Evolutionary conservation across 2,888 invertebrate species (phyloP).

Genomic region (Brachyopa scutellaris): DNA sequence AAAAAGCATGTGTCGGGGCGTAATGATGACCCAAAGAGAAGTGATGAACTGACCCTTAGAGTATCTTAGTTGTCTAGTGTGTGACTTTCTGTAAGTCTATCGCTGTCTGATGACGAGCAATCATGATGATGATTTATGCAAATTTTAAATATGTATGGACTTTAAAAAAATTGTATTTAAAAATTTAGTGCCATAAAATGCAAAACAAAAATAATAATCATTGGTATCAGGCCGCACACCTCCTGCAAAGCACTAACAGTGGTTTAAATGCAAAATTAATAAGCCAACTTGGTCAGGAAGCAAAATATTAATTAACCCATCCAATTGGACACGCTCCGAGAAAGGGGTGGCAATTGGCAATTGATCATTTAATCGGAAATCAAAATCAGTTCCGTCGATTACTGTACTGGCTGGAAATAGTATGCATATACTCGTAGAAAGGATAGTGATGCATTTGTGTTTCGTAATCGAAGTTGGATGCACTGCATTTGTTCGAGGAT

Average conservation of each 20-base stretch:
- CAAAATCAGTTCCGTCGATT: conserved; percentile 58
- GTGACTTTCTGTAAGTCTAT: conserved; percentile 37
- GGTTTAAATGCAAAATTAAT: conserved; percentile 66
- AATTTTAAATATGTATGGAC: conserved; percentile 37
- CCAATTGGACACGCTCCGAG: background rate
- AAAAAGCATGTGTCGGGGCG: too few relatives aligned
- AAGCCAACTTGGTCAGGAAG: conserved; percentile 41
- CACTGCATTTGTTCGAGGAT: conserved; percentile 25
- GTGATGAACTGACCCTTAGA: conserved; percentile 42
- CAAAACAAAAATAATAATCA: background rate
- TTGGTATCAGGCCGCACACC: conserved; percentile 11
- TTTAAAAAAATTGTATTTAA: conserved; percentile 35
- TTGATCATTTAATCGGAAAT: conserved; percentile 62
- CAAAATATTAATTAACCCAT: conserved; percentile 58
- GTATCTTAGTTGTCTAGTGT: conserved; percentile 51
- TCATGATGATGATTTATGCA: conserved; percentile 15
- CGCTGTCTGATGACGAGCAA: background rate
- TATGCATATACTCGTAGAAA: too few relatives aligned
- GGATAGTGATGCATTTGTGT: background rate
- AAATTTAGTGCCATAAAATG: conserved; percentile 20
- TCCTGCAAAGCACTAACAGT: conserved; percentile 20
- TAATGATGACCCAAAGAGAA: too few relatives aligned
- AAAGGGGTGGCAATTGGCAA: too few relatives aligned
- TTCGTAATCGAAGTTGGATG: background rate
- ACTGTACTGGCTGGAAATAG: background rate